A percentile compares a stretch with the other conserved stretches of the same genome.
Conservation (phyloP, 92 coral and sea anemone genomes). For the Galaxea fascicularis region DNA sequence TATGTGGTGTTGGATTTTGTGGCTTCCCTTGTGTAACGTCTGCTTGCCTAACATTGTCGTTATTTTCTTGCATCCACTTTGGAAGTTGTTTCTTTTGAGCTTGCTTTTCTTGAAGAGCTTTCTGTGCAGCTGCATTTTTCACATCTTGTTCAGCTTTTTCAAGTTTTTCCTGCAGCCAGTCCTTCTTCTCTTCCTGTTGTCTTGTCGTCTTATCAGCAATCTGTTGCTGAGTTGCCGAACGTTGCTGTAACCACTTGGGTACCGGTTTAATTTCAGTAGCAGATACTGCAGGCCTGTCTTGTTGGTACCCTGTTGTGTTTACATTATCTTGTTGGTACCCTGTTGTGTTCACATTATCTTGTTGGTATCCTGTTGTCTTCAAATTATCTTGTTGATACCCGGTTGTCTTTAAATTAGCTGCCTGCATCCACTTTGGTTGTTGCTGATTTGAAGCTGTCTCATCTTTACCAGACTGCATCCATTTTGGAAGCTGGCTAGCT, state of each 20-base stretch:
- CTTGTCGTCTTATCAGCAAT: background rate
- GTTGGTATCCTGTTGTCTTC: too few species aligned
- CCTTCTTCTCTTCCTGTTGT: slow-evolving; percentile 14
- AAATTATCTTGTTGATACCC: slow-evolving; percentile 17
- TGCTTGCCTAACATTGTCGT: background rate
- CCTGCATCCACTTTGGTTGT: slow-evolving; percentile 13
- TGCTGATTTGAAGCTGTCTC: background rate
- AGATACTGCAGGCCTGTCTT: slow-evolving; percentile 23
- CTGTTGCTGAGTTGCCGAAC: slow-evolving; percentile 29
- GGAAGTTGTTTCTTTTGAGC: slow-evolving; percentile 57
- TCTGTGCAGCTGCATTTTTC: slow-evolving; percentile 31
- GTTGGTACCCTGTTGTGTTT: too few species aligned
- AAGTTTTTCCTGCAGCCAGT: slow-evolving; percentile 53
- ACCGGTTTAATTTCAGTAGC: slow-evolving; percentile 17
- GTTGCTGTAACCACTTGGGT: slow-evolving; percentile 62
- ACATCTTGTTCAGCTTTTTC: slow-evolving; percentile 37
- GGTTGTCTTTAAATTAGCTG: background rate
- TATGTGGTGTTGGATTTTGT: slow-evolving; percentile 9
- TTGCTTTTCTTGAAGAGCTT: slow-evolving; percentile 16
- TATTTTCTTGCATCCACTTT: slow-evolving; percentile 71
- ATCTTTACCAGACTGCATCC: slow-evolving; percentile 16
- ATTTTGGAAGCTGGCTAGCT: slow-evolving; percentile 24
- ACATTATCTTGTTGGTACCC: too few species aligned
- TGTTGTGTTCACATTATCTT: too few species aligned
- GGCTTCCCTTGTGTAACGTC: slow-evolving; percentile 1